A percentile compares a stretch with the other conserved stretches of the same genome.
phyloP scores from a whole-genome alignment of 2,888 invertebrate genomes.

The Matsumyia berberina region DNA sequence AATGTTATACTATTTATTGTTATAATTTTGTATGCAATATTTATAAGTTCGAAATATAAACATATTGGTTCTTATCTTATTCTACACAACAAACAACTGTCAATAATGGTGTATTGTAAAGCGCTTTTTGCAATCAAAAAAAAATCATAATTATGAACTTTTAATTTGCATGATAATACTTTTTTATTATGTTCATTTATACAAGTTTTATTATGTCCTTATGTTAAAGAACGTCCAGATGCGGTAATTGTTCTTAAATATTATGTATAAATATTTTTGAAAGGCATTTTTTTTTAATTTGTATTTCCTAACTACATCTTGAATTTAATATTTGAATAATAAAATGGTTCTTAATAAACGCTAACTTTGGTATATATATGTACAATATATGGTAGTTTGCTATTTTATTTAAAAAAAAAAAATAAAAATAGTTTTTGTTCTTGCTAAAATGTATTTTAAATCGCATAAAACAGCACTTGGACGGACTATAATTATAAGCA shows the following conservation, averaged over 20 bases:
- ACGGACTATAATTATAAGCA: constrained; percentile 19
- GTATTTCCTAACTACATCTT: too few species aligned
- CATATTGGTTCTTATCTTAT: background rate
- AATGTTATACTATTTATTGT: background rate
- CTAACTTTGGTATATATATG: background rate
- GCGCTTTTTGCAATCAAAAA: constrained; percentile 84
- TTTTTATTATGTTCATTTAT: background rate
- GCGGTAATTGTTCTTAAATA: background rate
- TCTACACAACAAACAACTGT: background rate
- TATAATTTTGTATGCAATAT: background rate
- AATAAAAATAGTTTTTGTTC: too few species aligned
- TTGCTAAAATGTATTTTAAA: background rate
- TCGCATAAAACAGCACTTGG: constrained; percentile 9
- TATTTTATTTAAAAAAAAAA: too few species aligned
- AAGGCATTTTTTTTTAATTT: background rate
- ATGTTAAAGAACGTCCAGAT: constrained; percentile 4
- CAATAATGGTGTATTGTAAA: constrained; percentile 78
- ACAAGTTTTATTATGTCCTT: background rate
- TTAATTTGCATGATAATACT: constrained; percentile 9
- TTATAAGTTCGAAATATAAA: background rate
- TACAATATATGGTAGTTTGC: background rate
- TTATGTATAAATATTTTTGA: background rate
- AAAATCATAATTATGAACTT: constrained; percentile 67
- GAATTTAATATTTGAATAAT: too few species aligned
- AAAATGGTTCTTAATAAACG: too few species aligned